These are phyloP conservation scores for Lophura nycthemera DNA, from an alignment of 2,113 vertebrate species.

Conservation along the genomic window DNA sequence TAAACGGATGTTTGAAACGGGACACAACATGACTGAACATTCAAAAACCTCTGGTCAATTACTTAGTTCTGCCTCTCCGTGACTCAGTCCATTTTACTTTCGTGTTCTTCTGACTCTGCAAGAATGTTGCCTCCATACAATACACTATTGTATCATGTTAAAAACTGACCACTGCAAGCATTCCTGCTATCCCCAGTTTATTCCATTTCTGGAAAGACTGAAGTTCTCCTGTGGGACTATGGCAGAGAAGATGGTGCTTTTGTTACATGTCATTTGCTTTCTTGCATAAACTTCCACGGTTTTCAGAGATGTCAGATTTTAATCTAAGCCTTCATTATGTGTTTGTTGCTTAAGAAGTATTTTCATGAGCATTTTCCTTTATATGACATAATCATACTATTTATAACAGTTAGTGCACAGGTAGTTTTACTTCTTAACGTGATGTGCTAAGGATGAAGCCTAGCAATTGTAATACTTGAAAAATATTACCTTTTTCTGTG, in stretches of 20 bases:
- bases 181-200: conserved; percentile 24
- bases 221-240: neutral
- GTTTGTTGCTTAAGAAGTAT: neutral
- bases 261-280: conserved; percentile 15
- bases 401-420: neutral
- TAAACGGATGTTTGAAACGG: neutral
- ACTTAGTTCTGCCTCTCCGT: neutral
- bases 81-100: neutral
- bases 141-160: neutral
- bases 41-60: neutral
- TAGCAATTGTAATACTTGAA: neutral
- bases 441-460: neutral
- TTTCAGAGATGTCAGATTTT: conserved; percentile 18
- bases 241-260: conserved; percentile 5
- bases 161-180: conserved; percentile 16
- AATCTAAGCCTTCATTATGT: neutral
- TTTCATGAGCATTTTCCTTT: neutral
- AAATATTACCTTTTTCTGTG: neutral
- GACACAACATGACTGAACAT: neutral
- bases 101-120: neutral
- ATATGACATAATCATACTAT: neutral
- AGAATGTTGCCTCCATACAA: neutral
- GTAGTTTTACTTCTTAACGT: neutral
- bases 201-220: conserved; percentile 27
- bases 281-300: neutral